A percentile compares a stretch with the other conserved stretches of the same genome.
These are phyloP conservation scores for Hydractinia echinata DNA, from an alignment of 30 jellyfish, hydroid and myxozoan species.

Conservation along the genomic window DNA sequence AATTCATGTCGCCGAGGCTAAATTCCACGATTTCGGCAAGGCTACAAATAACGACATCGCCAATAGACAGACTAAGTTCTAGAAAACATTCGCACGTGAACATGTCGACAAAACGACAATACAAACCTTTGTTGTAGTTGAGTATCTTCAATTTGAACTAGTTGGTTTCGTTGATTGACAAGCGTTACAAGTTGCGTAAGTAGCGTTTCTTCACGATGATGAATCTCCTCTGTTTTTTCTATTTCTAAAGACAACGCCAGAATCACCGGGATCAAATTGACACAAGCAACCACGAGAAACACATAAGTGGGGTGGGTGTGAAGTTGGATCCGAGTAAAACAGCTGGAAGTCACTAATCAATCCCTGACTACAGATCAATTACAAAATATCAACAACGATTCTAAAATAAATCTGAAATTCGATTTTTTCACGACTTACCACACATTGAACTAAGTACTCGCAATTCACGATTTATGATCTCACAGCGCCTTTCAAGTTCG, in stretches of 20 bases:
- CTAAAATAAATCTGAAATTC: too few species aligned
- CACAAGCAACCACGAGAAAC: too few species aligned
- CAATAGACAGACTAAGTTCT: too few species aligned
- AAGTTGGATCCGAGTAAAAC: too few species aligned
- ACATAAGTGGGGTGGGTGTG: too few species aligned
- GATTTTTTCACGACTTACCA: conserved; percentile 30
- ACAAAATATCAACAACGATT: too few species aligned
- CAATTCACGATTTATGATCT: conserved; percentile 82
- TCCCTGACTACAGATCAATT: too few species aligned
- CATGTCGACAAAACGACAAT: neutral
- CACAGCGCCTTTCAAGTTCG: conserved; percentile 87
- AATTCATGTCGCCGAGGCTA: too few species aligned
- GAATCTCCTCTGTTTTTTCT: conserved; percentile 70
- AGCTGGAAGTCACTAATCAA: too few species aligned
- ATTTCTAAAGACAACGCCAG: conserved; percentile 44
- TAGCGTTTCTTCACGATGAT: conserved; percentile 63
- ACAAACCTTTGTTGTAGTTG: conserved; percentile 85
- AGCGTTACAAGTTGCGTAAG: conserved; percentile 79
- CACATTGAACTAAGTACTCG: conserved; percentile 61
- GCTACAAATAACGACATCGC: neutral
- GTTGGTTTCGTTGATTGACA: conserved; percentile 91
- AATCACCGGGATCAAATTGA: too few species aligned
- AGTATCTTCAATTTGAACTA: conserved; percentile 96
- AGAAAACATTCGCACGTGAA: too few species aligned
- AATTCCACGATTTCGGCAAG: neutral